Evolutionary conservation across 1,140 invertebrate species (phyloP).

Genomic region (Aphelinus atriplicis): DNA sequence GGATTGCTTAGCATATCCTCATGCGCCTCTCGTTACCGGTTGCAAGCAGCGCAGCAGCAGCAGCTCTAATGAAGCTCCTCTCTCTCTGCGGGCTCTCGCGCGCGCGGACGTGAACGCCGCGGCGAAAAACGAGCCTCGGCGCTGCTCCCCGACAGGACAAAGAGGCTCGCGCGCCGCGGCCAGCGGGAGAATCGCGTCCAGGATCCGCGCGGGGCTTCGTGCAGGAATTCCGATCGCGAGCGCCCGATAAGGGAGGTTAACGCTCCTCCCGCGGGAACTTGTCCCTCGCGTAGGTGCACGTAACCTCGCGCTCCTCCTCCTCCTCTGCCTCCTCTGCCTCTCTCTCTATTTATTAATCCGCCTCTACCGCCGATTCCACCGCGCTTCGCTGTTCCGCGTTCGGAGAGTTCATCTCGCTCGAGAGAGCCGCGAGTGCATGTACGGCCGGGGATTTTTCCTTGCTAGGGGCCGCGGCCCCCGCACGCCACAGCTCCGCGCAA

Average conservation of each 20-base stretch:
- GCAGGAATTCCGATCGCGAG: slow-evolving; percentile 37
- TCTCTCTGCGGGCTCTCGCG: too few relatives aligned
- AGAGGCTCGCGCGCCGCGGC: slow-evolving; percentile 8
- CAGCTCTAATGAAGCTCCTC: background rate
- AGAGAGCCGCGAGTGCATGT: too few relatives aligned
- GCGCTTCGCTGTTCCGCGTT: too few relatives aligned
- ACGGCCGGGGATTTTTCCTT: too few relatives aligned
- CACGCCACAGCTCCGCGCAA: too few relatives aligned
- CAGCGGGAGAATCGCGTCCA: slow-evolving; percentile 6
- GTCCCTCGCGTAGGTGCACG: background rate
- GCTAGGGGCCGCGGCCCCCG: too few relatives aligned
- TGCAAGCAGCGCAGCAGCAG: background rate
- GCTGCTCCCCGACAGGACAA: slow-evolving; percentile 20
- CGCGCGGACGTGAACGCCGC: too few relatives aligned
- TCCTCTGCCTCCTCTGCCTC: background rate
- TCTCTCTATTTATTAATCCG: too few relatives aligned
- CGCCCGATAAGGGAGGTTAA: slow-evolving; percentile 26
- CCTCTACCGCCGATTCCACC: too few relatives aligned
- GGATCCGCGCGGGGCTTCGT: slow-evolving; percentile 35
- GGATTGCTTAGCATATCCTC: too few relatives aligned
- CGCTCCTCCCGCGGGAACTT: slow-evolving; percentile 21
- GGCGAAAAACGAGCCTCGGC: slow-evolving; percentile 17
- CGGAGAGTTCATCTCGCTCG: too few relatives aligned
- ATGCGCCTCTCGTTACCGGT: too few relatives aligned
- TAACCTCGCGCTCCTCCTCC: background rate